Evolutionary conservation across 37 sponge, comb jelly and placozoan species (phyloP), one percentile per base, ranked within the genome.

Genomic region (Haliclona indistincta): DNA sequence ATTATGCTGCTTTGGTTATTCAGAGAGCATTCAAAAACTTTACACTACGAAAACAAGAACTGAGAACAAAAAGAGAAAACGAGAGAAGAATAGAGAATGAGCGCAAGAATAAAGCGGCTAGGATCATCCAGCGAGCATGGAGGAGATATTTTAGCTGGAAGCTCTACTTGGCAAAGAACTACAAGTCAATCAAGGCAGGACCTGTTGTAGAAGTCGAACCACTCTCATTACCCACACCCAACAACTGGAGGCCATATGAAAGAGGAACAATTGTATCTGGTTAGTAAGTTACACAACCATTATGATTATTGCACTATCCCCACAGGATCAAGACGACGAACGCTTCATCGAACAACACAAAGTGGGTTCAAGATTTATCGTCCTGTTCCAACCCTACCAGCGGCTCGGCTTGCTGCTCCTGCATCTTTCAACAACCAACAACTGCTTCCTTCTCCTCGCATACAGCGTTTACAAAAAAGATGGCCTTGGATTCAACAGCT

Each of bases 231-330:
- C 20, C n/a, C 28, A 23, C 8, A 54, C 13, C 13, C 13, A 7
- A 26, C 1, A 36, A 64, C 22, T 7, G 36, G 23, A 28, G 54
- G 25, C 2, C 81, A 37, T 87, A 87, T 38, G 44, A 69, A 37
- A 68, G 73, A 62, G 35, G 33, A 25, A 87, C 73, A 43, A 68
- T 76, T 10, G 80, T 81, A 64, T 81, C 88, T 81, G 82, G 88
- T 87, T 3, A 45, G 62, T 0, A 28, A 51, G 4, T 5, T 17
- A 1, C 23, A 47, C 8, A 17, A 47, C 13, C 13, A 17, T 47
- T 47, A 47, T 17, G 8, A 47, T 17, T 47, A 47, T 17, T 47
- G 8, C 13, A 47, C 8, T 47, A 47, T 47, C 3, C 15, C 0
- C 35, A 32, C 42, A 84, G 85, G 85, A 0, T 61, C 53, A 26